Percentiles rank a stretch among this genome's conserved stretches.
These are phyloP conservation scores for Caenorhabditis sinica DNA, from an alignment of 2,888 invertebrate species.

Conservation along the genomic window DNA sequence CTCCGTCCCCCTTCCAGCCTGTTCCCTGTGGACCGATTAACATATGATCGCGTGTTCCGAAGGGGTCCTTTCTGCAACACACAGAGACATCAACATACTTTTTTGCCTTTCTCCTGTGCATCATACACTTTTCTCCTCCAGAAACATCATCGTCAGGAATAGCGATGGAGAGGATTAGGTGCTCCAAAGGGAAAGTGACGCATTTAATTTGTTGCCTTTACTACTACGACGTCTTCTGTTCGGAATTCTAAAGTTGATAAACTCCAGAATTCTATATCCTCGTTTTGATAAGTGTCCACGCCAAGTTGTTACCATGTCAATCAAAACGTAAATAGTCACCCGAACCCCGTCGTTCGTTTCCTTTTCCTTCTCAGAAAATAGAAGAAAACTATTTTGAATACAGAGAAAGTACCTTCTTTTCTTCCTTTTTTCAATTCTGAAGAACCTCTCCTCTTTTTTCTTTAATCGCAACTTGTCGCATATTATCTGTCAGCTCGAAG, in stretches of 20 bases:
- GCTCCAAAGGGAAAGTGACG: conserved; percentile 18
- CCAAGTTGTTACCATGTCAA: conserved; percentile 26
- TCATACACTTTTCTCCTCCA: conserved; percentile 13
- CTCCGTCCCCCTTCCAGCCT: not conserved
- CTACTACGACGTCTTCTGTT: conserved; percentile 1
- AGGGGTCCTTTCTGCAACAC: conserved; percentile 6
- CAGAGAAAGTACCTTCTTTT: conserved; percentile 38
- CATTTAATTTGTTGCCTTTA: conserved; percentile 19
- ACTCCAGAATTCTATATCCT: not conserved
- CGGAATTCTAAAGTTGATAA: not conserved
- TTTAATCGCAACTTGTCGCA: conserved; percentile 44
- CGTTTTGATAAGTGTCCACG: conserved; percentile 36
- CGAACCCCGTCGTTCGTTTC: conserved; percentile 23
- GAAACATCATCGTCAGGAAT: conserved; percentile 31
- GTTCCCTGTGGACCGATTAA: conserved; percentile 55
- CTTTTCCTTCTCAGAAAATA: conserved; percentile 26
- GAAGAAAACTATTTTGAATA: conserved; percentile 1
- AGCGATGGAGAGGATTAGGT: conserved; percentile 31
- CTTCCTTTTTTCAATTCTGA: conserved; percentile 13
- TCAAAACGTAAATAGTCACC: conserved; percentile 36
- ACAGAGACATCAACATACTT: conserved; percentile 18
- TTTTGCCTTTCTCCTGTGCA: not conserved
- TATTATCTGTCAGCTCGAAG: conserved; percentile 23
- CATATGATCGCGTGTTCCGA: conserved; percentile 57
- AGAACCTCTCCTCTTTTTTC: not conserved